These are phyloP conservation scores for Mustela lutreola DNA, from an alignment of 2,113 vertebrate species.

Conservation along the genomic window DNA sequence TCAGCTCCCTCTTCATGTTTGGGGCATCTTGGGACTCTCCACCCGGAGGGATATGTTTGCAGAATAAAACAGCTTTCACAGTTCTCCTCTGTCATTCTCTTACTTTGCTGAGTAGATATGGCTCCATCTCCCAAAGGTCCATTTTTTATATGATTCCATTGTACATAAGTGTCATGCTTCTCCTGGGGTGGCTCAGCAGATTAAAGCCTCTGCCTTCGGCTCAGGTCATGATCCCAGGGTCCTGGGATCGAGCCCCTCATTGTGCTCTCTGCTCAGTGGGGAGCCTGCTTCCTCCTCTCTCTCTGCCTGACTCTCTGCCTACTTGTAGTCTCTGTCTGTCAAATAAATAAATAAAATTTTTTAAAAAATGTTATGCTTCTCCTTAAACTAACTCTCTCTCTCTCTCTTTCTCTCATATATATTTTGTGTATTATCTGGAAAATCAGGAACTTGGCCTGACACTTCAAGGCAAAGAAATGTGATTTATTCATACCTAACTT, in stretches of 20 bases:
- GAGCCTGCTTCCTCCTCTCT: too few relatives aligned
- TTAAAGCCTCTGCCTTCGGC: too few relatives aligned
- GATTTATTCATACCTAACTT: neutral
- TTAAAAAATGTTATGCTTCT: neutral
- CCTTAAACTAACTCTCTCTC: neutral
- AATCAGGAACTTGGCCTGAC: neutral
- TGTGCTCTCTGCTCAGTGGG: too few relatives aligned
- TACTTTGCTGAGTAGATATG: neutral
- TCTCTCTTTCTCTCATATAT: neutral
- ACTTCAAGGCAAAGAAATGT: neutral
- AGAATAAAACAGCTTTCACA: neutral
- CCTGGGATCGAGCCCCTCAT: too few relatives aligned
- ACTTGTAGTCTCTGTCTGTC: too few relatives aligned
- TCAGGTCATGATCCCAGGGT: too few relatives aligned
- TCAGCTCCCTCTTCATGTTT: too few relatives aligned
- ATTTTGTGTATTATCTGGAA: neutral
- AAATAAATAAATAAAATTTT: too few relatives aligned
- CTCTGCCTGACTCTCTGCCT: too few relatives aligned
- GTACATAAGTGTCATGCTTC: neutral
- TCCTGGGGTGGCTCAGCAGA: neutral
- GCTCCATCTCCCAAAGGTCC: neutral
- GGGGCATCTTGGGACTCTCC: neutral
- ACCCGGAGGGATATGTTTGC: neutral
- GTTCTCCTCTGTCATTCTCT: fast-evolving
- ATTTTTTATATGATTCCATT: neutral